These are phyloP conservation scores for Choloepus hoffmanni DNA, from an alignment of 2,113 vertebrate species.

Conservation along the genomic window DNA sequence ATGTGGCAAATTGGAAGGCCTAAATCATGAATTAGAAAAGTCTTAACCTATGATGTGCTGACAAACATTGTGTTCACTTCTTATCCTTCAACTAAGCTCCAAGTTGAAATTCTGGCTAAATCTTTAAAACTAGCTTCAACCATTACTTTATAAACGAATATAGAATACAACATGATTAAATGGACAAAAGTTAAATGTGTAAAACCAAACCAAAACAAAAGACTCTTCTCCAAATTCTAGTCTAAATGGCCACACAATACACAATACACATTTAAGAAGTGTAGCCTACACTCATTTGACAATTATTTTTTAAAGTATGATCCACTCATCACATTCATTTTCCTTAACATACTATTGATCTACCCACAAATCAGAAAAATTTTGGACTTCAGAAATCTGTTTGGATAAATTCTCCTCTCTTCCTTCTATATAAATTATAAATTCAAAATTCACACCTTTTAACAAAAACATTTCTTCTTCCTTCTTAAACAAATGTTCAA, in stretches of 20 bases:
- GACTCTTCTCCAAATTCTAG: not conserved
- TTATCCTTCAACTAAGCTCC: not conserved
- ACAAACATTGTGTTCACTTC: no score
- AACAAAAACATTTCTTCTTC: not conserved
- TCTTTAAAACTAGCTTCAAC: not conserved
- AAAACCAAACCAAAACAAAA: not conserved
- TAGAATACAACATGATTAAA: not conserved
- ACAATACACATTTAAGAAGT: no score
- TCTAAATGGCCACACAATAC: not conserved
- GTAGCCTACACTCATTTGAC: not conserved
- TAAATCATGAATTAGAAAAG: no score
- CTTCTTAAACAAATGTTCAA: not conserved
- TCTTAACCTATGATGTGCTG: not conserved
- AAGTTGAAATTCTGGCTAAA: fast-evolving
- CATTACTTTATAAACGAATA: not conserved
- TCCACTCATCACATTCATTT: not conserved
- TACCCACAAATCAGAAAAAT: not conserved
- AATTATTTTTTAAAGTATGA: not conserved
- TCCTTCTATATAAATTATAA: not conserved
- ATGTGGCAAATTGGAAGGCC: not conserved
- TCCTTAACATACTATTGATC: not conserved
- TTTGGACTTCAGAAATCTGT: not conserved
- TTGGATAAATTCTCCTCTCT: not conserved
- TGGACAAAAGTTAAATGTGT: not conserved
- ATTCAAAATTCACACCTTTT: not conserved